Evolutionary conservation across 2,113 vertebrate species (phyloP).

Genomic region (Toxotes jaculatrix): DNA sequence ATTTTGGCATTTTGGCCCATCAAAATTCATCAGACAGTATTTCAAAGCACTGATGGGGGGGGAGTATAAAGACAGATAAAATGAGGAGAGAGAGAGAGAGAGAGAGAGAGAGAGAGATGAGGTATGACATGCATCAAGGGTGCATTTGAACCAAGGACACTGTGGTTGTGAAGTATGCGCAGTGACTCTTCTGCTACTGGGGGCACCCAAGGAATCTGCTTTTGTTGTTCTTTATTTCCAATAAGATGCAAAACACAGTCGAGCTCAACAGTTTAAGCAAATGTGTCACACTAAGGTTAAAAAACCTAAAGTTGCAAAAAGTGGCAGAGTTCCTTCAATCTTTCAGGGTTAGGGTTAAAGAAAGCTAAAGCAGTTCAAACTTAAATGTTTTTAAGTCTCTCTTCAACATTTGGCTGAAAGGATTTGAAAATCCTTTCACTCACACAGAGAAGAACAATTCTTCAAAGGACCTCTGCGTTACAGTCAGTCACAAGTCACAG

Average conservation of each 20-base stretch:
- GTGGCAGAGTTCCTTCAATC: background rate
- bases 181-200: too few relatives aligned
- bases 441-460: slow-evolving; percentile 26
- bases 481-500: slow-evolving; percentile 22
- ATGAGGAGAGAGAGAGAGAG: too few relatives aligned
- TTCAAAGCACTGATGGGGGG: background rate
- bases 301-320: background rate
- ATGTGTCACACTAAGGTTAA: background rate
- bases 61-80: too few relatives aligned
- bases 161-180: background rate
- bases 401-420: background rate
- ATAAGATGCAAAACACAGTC: background rate
- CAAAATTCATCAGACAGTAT: background rate
- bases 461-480: slow-evolving; percentile 19
- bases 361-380: background rate
- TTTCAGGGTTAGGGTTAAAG: too few relatives aligned
- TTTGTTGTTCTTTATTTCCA: background rate
- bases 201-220: background rate
- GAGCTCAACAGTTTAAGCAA: background rate
- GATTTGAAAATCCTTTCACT: slow-evolving; percentile 25
- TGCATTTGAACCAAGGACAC: too few relatives aligned
- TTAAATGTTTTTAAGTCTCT: background rate
- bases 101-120: too few relatives aligned
- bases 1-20: too few relatives aligned
- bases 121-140: too few relatives aligned